Base-by-base conservation (phyloP, 2,797 vertebrate species). In the Falco cherrug region DNA sequence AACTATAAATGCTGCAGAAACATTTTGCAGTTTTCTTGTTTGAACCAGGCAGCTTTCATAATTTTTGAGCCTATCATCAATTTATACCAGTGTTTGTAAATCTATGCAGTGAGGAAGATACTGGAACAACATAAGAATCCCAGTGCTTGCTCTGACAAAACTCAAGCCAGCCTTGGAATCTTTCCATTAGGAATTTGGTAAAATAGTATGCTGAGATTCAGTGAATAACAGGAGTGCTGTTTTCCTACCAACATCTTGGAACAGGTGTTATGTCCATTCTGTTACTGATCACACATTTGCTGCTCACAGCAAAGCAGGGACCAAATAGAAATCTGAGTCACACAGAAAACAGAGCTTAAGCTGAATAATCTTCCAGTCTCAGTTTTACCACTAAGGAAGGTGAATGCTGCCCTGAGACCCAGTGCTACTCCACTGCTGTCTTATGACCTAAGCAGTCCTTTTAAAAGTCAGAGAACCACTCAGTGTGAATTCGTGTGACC, bases 231-330 rank as follows among this genome's bases (percentile, higher is more conserved):
- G 24, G 31, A 86, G 33, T 14, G 13, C 47, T 3, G 1, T 25
- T 93, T 20, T 31, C 20, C 48, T 60, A 53, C 24, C 37, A 41
- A 18, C 37, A 18, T 33, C 65, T 68, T 19, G 4, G 70, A 83
- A 57, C 22, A 29, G 60, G 16, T 33, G 18, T n/a, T 48, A 28
- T 5, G 24, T 33, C 51, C 37, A 11, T 16, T 63, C 29, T 39
- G 16, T 48, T 31, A 80, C 20, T 0, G 0, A 59, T 18, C 17
- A 68, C 20, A 37, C 6, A 31, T 53, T 57, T 75, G 4, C 47
- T 70, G 28, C 17, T 53, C 29, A 68, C 59, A 60, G 9, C 53
- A 41, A 60, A 70, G 10, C 14, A 43, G 26, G 15, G 35, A 61
- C 15, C 35, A 59, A 68, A 71, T 5, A 35, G 35, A 78, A 87